phyloP scores from a whole-genome alignment of 2,797 vertebrate genomes.

The Sphenodon punctatus region DNA sequence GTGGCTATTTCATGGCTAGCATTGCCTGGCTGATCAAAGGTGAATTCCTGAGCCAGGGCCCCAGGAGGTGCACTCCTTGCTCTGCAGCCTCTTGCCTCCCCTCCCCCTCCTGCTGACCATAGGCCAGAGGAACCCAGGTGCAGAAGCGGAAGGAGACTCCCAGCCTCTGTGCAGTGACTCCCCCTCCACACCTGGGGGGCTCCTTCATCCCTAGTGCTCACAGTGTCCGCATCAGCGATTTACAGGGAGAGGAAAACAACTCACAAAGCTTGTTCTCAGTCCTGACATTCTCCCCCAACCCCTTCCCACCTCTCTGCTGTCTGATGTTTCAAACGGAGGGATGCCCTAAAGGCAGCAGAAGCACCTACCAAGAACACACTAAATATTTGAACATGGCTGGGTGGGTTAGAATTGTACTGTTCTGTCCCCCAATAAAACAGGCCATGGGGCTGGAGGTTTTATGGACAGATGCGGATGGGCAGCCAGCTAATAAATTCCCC shows the following conservation, averaged over 20 bases:
- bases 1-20: not conserved
- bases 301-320: not conserved
- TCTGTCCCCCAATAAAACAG: not conserved
- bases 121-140: not conserved
- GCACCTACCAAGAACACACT: slow-evolving; percentile 46
- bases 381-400: slow-evolving; percentile 62
- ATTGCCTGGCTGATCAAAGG: not conserved
- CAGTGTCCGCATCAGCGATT: slow-evolving; percentile 18
- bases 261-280: slow-evolving; percentile 7
- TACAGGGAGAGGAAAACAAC: slow-evolving; percentile 16
- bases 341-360: slow-evolving; percentile 68
- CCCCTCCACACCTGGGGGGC: not conserved
- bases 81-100: not conserved
- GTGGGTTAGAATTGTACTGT: slow-evolving; percentile 37
- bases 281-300: slow-evolving; percentile 20
- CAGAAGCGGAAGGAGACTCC: too few relatives aligned
- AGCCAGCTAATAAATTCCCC: not conserved
- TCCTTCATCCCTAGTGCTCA: slow-evolving; percentile 13
- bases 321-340: slow-evolving; percentile 37
- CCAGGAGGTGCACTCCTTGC: not conserved
- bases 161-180: not conserved
- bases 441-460: not conserved
- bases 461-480: not conserved
- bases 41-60: not conserved
- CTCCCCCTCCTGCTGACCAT: not conserved